These are phyloP conservation scores for Platorchestia sp. DNA, from an alignment of 1,140 invertebrate genomes.

Conservation along the genomic window DNA sequence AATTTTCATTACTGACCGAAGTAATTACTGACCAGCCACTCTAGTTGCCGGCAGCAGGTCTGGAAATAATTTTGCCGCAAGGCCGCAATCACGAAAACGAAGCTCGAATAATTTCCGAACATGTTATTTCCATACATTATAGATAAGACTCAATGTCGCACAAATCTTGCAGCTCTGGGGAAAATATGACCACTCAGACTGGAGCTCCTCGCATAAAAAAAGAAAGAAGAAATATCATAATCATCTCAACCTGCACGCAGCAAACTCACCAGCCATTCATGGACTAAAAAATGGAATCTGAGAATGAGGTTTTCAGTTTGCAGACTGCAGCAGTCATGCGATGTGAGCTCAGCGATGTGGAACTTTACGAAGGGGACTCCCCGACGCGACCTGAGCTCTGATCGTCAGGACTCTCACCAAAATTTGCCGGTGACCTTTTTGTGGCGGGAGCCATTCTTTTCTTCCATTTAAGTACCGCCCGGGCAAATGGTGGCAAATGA, in stretches of 20 bases:
- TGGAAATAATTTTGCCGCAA: neutral
- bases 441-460: neutral
- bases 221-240: neutral
- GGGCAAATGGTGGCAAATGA: neutral
- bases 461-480: neutral
- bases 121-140: neutral
- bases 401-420: neutral
- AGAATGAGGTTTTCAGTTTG: neutral
- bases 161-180: neutral
- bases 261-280: neutral
- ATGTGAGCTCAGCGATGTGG: neutral
- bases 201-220: too few relatives aligned
- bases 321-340: neutral
- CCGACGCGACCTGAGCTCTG: neutral
- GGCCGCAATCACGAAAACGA: neutral
- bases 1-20: too few relatives aligned
- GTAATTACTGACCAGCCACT: neutral
- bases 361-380: neutral
- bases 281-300: neutral
- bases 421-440: neutral
- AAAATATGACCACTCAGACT: neutral
- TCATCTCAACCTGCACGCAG: neutral
- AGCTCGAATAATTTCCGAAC: neutral
- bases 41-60: neutral
- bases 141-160: neutral